Evolutionary conservation across 2,797 vertebrate genomes (phyloP).

Genomic region (Pseudochirops cupreus): DNA sequence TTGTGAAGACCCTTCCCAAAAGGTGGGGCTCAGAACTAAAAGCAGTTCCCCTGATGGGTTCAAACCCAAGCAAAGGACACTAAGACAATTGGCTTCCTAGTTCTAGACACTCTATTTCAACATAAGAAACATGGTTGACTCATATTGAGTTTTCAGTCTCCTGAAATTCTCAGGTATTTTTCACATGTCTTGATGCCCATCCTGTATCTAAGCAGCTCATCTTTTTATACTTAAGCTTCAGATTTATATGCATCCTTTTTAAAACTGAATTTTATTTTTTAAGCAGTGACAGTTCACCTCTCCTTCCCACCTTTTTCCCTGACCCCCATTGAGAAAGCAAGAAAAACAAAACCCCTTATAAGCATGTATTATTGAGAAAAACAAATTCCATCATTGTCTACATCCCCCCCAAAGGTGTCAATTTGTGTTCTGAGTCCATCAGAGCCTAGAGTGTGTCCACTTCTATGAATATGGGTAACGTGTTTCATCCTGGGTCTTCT

Average conservation of each 20-base stretch:
- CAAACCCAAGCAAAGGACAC: not conserved
- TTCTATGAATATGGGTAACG: not conserved
- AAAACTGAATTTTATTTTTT: not conserved
- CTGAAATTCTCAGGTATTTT: not conserved
- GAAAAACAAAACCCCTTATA: not conserved
- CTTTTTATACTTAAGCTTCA: not conserved
- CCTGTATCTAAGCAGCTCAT: not conserved
- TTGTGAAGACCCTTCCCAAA: not conserved
- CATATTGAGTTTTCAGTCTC: not conserved
- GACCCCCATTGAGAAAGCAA: not conserved
- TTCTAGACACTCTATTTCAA: too few species aligned
- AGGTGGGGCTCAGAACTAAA: not conserved
- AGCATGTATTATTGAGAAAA: not conserved
- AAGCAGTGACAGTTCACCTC: not conserved
- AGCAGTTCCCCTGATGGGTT: not conserved
- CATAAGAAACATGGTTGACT: too few species aligned
- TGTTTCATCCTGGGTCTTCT: not conserved
- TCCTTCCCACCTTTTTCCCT: not conserved
- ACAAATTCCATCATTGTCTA: not conserved
- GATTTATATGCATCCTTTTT: not conserved
- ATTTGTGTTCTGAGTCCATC: not conserved
- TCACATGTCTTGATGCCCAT: not conserved
- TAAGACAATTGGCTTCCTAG: too few species aligned
- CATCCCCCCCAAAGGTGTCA: not conserved
- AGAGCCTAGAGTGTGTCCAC: not conserved